Percentiles rank a stretch among this genome's conserved stretches.
phyloP scores from a whole-genome alignment of 2,797 vertebrate species.

The Argyrosomus regius region DNA sequence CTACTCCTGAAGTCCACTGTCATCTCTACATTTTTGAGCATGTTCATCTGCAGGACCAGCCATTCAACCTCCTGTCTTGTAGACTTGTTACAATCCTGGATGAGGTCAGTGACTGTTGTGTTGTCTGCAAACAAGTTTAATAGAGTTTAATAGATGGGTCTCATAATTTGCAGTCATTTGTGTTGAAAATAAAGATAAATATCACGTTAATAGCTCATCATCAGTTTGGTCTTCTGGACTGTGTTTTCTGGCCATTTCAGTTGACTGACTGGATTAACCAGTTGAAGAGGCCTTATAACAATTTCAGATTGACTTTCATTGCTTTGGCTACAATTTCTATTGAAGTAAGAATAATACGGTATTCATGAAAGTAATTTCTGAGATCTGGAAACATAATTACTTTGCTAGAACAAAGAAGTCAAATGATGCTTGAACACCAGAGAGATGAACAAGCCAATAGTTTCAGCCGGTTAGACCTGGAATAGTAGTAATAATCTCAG shows the following conservation, averaged over 20 bases:
- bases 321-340: not conserved
- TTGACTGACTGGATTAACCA: slow-evolving; percentile 6
- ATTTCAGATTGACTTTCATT: not conserved
- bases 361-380: not conserved
- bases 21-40: too few relatives aligned
- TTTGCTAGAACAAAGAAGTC: not conserved
- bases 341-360: not conserved
- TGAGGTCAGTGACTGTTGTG: too few relatives aligned
- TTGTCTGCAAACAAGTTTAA: too few relatives aligned
- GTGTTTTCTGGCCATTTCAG: not conserved
- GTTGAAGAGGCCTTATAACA: not conserved
- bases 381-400: not conserved
- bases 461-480: not conserved
- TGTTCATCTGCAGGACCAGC: too few relatives aligned
- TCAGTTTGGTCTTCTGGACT: not conserved
- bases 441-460: not conserved
- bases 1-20: too few relatives aligned
- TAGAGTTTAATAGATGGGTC: too few relatives aligned
- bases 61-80: too few relatives aligned
- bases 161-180: too few relatives aligned
- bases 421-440: too few relatives aligned
- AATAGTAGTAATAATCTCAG: not conserved
- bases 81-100: too few relatives aligned
- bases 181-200: slow-evolving; percentile 21
- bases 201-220: not conserved